Base-by-base conservation (phyloP, 2,888 invertebrate genomes). In the Amaurobius ferox region DNA sequence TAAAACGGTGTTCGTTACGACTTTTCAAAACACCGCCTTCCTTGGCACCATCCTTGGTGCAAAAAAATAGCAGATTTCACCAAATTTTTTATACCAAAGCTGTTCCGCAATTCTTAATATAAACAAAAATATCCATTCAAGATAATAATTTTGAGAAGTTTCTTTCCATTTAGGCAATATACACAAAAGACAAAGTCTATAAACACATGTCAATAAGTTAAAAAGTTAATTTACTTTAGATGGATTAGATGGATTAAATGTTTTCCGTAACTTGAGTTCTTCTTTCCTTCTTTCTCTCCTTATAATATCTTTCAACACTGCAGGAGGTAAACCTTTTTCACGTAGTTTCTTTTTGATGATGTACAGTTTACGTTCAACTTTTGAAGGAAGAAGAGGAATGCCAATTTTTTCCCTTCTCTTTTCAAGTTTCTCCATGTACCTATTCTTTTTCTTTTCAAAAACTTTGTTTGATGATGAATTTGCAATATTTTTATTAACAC, bases 301-400 rank as follows among this genome's bases (percentile, higher is more conserved):
- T 2, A 88, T 30, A 23, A 88, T 86, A 2, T 88, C 73, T 79
- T 72, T 87, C 6, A 89, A 88, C 13, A 64, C 74, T n/a, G 79
- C 79, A 5, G 67, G 76, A 9, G 81, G 64, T 3, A 83, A 30
- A 6, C 86, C 86, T 72, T 88, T 89, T 3, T 72, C 76, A 44
- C 79, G 39, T 6, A 89, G 70, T 11, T 16, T 64, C 32, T 80
- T 88, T 70, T 88, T 89, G 26, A 89, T 68, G 16, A 55, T 62
- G 26, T 87, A 88, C 11, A 89, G 71, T 76, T 87, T 88, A 2
- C 71, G 71, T 67, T 89, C 89, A 5, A 88, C 61, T 35, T 89
- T 88, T 19, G 66, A 35, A n/a, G 89, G 85, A 7, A 89, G 67
- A 26, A 88, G 73, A 11, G 66, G 35, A 19, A 89, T 62, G 0